Evolutionary conservation across 2,113 vertebrate species (phyloP), one percentile per base, ranked within the genome.

Genomic region (Rostratula benghalensis): DNA sequence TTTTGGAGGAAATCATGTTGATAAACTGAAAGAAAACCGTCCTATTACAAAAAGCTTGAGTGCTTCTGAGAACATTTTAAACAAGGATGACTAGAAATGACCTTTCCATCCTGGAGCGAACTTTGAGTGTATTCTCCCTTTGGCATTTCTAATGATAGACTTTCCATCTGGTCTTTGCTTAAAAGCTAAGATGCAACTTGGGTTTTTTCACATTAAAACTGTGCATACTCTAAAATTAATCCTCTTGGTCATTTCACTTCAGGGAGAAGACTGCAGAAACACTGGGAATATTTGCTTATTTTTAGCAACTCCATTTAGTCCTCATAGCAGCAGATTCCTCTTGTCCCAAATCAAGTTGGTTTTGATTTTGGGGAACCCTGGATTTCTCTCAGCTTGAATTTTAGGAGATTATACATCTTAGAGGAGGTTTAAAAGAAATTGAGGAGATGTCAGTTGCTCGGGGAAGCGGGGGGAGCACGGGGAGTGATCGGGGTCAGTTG

Each of bases 131-230:
- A 48, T 96, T 96, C 91, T 88, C 94, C 94, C 95, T 95, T 95
- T 94, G 95, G 96, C 95, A 96, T 96, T 96, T 97, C 95, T 95
- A 96, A 96, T 95, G 96, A 94, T 96, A 97, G 96, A 93, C 93
- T 90, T 95, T 91, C 96, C 95, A 95, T 97, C 95, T 97, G 95
- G 90, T 96, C 78, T 92, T 96, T 93, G 88, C 93, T 96, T 96
- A 94, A 97, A 97, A 94, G 95, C 94, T 94, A 89, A 94, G 87
- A 94, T 87, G 56, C 79, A 93, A 15, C 87, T 95, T 81, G 37
- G 4, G 1, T 63, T 92, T 93, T 85, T 95, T 79, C 69, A 69
- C 61, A 48, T 96, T 73, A 79, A 95, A 94, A 89, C 88, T 84
- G 74, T 90, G 33, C 73, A 35, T 83, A 71, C 74, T 94, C 83